Base-by-base conservation (phyloP, 2,797 vertebrate genomes). In the Morelia viridis region DNA sequence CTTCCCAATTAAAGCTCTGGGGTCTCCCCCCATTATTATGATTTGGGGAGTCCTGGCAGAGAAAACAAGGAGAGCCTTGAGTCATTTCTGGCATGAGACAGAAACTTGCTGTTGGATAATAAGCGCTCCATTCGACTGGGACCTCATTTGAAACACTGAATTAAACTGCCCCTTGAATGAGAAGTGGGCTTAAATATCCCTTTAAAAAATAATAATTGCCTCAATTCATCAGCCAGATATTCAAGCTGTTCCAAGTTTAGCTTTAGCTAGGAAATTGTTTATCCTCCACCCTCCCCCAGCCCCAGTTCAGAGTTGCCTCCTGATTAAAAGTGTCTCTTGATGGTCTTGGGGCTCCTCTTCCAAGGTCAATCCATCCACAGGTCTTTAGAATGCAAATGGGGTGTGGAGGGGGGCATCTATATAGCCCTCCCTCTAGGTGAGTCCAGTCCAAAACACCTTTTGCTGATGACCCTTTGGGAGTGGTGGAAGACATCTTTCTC, bases 161-260 rank as follows among this genome's bases (percentile, higher is more conserved):
- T 89, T 85, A 5, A 94, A 58, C 93, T 92, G 91, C 84, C 94
- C 93, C 90, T 93, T 85, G 90, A 95, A 95, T 93, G 93, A 93
- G 91, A 91, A 94, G 93, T 92, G 92, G 92, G 87, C 92, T 94
- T 53, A 93, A 92, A 91, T 89, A 92, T 89, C 87, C 93, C 80
- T 41, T 46, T 26, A 50, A 28, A 41, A 2, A 35, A 61, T 3
- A 56, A 92, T 93, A 92, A 94, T 94, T 94, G 58, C 87, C 90
- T 93, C 90, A 71, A 0, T 93, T 94, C 93, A 89, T 94, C 89
- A 91, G 91, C 87, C 86, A 90, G 88, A 94, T 57, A 85, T 91
- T 87, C 92, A 91, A 53, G 0, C 35, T 17, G 76, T 93, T 92
- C 92, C 87, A 84, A 92, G 89, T 61, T 41, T 46, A 88, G 85